Conservation (phyloP, 2,113 vertebrate genomes). For the Apeltes quadracus region DNA sequence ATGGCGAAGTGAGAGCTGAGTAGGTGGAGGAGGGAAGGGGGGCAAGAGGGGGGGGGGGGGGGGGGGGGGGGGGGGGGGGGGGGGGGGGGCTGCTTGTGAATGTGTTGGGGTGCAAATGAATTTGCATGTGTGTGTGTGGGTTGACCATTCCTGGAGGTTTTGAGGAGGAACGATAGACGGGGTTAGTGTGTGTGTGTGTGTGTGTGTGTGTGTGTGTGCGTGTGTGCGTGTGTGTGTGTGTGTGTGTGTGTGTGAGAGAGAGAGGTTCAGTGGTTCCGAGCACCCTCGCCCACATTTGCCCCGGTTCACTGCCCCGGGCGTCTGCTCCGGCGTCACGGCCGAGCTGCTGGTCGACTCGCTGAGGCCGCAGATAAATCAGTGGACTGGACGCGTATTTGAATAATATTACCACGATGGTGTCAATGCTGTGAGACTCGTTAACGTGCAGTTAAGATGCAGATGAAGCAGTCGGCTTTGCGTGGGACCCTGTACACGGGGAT, state of each 20-base stretch:
- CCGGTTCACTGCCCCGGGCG: conserved; percentile 51
- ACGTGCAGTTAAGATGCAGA: too few species aligned
- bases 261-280: conserved; percentile 43
- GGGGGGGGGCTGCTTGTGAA: background rate
- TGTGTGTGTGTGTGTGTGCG: conserved; percentile 19
- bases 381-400: too few species aligned
- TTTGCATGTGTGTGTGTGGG: conserved; percentile 24
- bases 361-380: conserved; percentile 26
- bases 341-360: conserved; percentile 25
- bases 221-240: conserved; percentile 1
- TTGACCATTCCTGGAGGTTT: conserved; percentile 35
- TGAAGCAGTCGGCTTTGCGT: too few species aligned
- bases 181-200: conserved; percentile 15
- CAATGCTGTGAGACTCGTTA: too few species aligned
- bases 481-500: too few species aligned
- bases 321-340: conserved; percentile 38
- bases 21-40: background rate
- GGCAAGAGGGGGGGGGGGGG: background rate
- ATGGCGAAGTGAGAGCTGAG: conserved; percentile 58
- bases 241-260: background rate
- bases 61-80: background rate
- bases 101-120: background rate
- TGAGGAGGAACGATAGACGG: background rate
- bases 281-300: conserved; percentile 43
- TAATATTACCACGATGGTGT: too few species aligned